phyloP scores from a whole-genome alignment of 1,140 invertebrate species.

The Trichonephila inaurata region DNA sequence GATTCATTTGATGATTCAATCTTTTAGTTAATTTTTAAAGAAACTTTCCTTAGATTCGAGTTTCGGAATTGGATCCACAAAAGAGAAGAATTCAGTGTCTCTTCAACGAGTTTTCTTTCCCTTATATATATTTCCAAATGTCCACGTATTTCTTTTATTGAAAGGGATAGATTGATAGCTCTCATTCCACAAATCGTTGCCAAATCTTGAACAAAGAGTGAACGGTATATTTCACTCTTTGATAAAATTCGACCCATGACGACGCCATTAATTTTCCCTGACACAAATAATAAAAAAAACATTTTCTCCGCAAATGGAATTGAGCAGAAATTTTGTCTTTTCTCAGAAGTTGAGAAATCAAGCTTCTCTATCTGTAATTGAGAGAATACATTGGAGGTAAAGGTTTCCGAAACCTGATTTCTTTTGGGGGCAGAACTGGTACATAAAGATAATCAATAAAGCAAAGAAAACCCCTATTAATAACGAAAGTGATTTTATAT shows the following conservation, averaged over 20 bases:
- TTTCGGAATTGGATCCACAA: too few relatives aligned
- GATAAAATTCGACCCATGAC: neutral
- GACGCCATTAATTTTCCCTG: neutral
- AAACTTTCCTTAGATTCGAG: too few relatives aligned
- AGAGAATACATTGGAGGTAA: neutral
- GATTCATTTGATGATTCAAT: too few relatives aligned
- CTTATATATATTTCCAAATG: conserved; percentile 11
- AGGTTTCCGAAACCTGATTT: neutral
- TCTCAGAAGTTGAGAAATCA: neutral
- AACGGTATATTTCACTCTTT: conserved; percentile 16
- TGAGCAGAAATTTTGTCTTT: neutral
- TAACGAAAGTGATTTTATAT: conserved; percentile 31
- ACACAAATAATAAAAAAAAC: neutral
- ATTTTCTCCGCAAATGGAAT: neutral
- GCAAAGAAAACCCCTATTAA: neutral
- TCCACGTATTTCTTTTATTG: neutral
- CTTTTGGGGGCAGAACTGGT: neutral
- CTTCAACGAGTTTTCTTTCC: neutral
- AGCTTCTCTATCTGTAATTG: neutral
- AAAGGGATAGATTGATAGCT: conserved; percentile 2
- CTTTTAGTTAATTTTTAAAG: too few relatives aligned
- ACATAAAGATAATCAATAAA: conserved; percentile 45
- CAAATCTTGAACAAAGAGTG: neutral
- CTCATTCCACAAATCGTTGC: conserved; percentile 24
- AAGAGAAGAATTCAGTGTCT: neutral